Conservation (phyloP, 2,797 vertebrate genomes). For the Limosa lapponica region DNA sequence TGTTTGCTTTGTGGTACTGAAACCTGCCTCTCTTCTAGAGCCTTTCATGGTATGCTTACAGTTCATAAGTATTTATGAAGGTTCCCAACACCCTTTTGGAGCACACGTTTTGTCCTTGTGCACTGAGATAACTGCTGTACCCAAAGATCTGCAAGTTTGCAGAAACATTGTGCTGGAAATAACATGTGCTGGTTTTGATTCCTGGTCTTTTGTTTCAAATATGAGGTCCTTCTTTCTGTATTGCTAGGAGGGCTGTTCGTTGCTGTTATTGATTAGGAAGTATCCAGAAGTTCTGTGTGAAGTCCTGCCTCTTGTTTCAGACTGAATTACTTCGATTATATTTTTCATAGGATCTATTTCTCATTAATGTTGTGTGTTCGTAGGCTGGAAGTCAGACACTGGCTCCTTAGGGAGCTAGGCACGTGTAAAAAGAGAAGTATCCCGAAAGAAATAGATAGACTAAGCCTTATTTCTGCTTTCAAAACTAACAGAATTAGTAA, state of each 20-base stretch:
- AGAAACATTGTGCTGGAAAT: neutral
- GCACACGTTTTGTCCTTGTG: neutral
- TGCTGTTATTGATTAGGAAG: neutral
- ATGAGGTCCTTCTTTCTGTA: neutral
- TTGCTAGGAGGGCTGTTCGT: neutral
- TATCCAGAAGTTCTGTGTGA: neutral
- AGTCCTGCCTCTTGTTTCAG: neutral
- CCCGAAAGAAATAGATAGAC: neutral
- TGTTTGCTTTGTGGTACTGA: neutral
- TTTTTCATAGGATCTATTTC: neutral
- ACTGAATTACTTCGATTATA: neutral
- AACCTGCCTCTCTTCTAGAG: neutral
- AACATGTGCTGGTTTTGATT: neutral
- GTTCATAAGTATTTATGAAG: neutral
- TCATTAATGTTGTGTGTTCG: neutral
- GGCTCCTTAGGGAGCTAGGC: neutral
- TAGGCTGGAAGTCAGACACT: neutral
- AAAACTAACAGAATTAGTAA: neutral
- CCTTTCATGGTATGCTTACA: neutral
- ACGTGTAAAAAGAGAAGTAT: neutral
- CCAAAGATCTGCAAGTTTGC: neutral
- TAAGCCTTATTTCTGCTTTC: neutral
- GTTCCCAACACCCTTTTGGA: neutral
- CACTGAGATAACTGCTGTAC: neutral
- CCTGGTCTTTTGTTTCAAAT: neutral